Evolutionary conservation across 1,140 invertebrate species (phyloP), one percentile per base, ranked within the genome.

Genomic region (Orius laevigatus): DNA sequence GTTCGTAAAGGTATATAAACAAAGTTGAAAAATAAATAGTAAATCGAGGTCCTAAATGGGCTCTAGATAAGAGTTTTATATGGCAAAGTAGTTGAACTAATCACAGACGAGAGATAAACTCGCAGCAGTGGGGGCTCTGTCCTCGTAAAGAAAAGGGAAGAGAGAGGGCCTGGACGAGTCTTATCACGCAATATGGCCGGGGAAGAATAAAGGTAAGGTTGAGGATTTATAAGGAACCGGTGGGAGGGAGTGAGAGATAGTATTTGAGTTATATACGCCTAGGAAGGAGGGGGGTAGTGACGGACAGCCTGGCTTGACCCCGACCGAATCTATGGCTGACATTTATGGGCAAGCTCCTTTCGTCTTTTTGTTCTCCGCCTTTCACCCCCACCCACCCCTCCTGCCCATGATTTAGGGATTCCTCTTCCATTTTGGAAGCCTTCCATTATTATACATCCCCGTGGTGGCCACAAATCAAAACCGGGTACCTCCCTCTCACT

Each of bases 171-270:
- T 48, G 38, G 38, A 48, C 46, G 25, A 36, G 46, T 19, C 35
- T 48, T 48, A 48, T 48, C 46, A 48, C 35, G 46, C 46, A 48
- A 48, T 48, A 48, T 48, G 46, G 46, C 46, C 14, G 16, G 5
- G 36, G 25, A 48, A 39, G 46, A 48, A 48, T 48, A 48, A 48
- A 48, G 46, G 46, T 48, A 45, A 45, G 43, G 32, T 31, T 31
- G 32, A 45, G 43, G 43, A 45, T 45, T 45, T 45, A 45, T 45
- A 45, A 45, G 43, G 43, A 31, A 45, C 20, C 14, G 18, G 19
- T 14, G 19, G 19, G 18, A 42, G 43, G 43, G 25, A n/a, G 34
- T 39, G 19, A 18, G 18, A 48, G 46, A 48, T 48, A 48, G 46
- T 48, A 16, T 47, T 48, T 48, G 46, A 48, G 46, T 48, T 48